Evolutionary conservation across 2,888 invertebrate species (phyloP), one percentile per base, ranked within the genome.

Genomic region (Cosmia trapezina): DNA sequence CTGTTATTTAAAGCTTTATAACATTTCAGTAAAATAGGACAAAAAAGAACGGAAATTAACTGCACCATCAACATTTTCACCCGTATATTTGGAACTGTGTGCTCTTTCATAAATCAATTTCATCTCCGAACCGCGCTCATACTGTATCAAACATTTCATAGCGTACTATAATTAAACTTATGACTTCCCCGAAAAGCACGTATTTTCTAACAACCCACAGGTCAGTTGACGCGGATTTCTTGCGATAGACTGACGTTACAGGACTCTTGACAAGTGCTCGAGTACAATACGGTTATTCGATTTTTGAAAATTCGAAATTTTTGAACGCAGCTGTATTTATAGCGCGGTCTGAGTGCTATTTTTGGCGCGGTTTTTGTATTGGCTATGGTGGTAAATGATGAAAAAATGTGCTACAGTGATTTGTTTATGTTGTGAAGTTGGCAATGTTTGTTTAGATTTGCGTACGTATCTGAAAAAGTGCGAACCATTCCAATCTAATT

Each of bases 251-350:
- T 92, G 93, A 93, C 94, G 89, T 88, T 89, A 88, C 94, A 91
- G 94, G 94, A 93, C 94, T 94, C 93, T 70, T 78, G 75, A 80
- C 85, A 83, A 80, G 94, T 81, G 94, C 94, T 94, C 93, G 91
- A 86, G 73, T 78, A 80, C 83, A 76, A 76, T 81, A 88, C 90
- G 94, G 94, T 94, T 83, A 82, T 75, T 80, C 66, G 70, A 53
- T 53, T 76, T 60, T 53, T 51, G 28, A 41, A 68, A 78, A 73
- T 80, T 83, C 66, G 6, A 80, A 76, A 76, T 73, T 73, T 68
- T 62, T 68, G 47, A 71, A 68, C 61, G 65, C 60, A 0, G 54
- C 63, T 66, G 12, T 69, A 56, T 60, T 54, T 64, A 67, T 67
- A 81, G 57, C 33, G 65, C 51, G 53, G 28, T 11, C 54, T 43